Percentiles rank a stretch among this genome's conserved stretches.
Conservation (phyloP, 2,888 invertebrate genomes). For the Phyllotreta cruciferae region DNA sequence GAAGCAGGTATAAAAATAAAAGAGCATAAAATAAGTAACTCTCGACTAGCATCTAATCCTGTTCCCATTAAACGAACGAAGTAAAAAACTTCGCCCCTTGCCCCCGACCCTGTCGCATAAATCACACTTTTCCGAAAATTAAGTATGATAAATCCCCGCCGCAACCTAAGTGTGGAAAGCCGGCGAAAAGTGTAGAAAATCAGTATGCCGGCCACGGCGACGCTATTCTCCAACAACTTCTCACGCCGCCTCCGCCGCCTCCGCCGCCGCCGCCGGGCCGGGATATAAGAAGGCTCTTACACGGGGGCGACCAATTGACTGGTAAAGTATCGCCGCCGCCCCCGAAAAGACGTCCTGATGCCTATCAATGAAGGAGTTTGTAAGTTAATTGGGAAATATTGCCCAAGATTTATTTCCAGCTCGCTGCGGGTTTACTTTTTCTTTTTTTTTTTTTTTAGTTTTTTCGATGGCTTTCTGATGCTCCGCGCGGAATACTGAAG, state of each 20-base stretch:
- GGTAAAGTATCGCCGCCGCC: constrained; percentile 41
- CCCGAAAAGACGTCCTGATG: constrained; percentile 44
- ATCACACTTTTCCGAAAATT: constrained; percentile 37
- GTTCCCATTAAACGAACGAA: constrained; percentile 18
- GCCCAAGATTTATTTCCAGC: constrained; percentile 26
- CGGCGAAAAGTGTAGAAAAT: constrained; percentile 32
- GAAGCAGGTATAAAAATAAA: neutral
- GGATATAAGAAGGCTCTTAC: constrained; percentile 32
- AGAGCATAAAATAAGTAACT: neutral
- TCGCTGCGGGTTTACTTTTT: constrained; percentile 12
- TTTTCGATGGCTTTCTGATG: neutral
- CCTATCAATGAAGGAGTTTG: constrained; percentile 47
- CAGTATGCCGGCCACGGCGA: constrained; percentile 54
- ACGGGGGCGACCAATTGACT: constrained; percentile 43
- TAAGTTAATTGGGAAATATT: constrained; percentile 41
- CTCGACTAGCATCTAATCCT: constrained; percentile 13
- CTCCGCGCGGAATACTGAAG: no score
- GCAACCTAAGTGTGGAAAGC: constrained; percentile 36
- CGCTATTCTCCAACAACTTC: constrained; percentile 55
- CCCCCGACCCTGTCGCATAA: constrained; percentile 25
- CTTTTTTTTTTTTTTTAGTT: constrained; percentile 17
- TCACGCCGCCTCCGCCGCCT: constrained; percentile 25
- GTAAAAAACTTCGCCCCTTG: constrained; percentile 5
- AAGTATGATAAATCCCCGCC: constrained; percentile 39
- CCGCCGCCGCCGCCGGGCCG: constrained; percentile 14